Evolutionary conservation across 2,888 invertebrate genomes (phyloP).

Genomic region (Clepsis dumicolana): DNA sequence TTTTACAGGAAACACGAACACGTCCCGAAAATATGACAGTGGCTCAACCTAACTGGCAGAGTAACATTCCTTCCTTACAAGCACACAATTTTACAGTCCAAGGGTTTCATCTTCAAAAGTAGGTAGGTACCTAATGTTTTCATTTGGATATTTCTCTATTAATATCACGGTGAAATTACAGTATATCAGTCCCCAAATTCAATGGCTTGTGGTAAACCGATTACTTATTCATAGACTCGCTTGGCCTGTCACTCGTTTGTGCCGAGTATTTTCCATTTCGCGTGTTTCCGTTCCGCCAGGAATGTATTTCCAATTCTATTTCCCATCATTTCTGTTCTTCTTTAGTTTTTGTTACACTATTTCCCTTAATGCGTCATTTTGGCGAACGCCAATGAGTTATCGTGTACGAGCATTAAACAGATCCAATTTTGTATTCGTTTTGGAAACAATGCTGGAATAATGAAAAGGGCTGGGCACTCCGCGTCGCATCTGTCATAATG

Average conservation of each 20-base stretch:
- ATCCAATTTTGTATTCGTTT: slow-evolving; percentile 59
- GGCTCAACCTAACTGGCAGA: background rate
- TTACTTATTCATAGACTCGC: slow-evolving; percentile 41
- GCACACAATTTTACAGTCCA: background rate
- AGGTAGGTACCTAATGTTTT: background rate
- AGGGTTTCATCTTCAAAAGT: background rate
- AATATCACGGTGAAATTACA: background rate
- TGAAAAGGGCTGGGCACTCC: slow-evolving; percentile 69
- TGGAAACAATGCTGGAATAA: slow-evolving; percentile 57
- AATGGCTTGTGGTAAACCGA: slow-evolving; percentile 38
- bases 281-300: slow-evolving; percentile 26
- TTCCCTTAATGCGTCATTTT: slow-evolving; percentile 14
- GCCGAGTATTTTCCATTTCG: slow-evolving; percentile 37
- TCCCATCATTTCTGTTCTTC: slow-evolving; percentile 23
- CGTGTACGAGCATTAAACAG: slow-evolving; percentile 53
- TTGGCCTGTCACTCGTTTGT: slow-evolving; percentile 40
- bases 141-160: background rate
- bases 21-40: background rate
- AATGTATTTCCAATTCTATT: slow-evolving; percentile 35
- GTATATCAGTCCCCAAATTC: slow-evolving; percentile 10
- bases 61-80: background rate
- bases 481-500: slow-evolving; percentile 67
- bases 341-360: slow-evolving; percentile 17
- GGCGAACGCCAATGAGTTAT: slow-evolving; percentile 47
- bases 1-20: slow-evolving; percentile 1